Evolutionary conservation across 2,888 invertebrate genomes (phyloP), one percentile per base, ranked within the genome.

Genomic region (Tanypteryx hageni): DNA sequence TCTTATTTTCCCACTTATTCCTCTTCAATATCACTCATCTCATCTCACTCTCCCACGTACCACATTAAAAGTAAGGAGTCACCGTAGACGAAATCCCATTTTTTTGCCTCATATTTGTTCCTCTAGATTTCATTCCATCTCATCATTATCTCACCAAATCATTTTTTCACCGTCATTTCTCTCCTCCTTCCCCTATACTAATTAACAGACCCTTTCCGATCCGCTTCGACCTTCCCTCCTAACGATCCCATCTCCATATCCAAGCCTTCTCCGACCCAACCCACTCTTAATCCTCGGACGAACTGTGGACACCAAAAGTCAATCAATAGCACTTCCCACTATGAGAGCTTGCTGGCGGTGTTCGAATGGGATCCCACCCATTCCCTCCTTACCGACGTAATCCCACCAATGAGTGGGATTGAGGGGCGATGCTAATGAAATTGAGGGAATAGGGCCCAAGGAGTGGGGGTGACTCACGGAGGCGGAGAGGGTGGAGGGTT

Each of bases 241-340:
- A 44, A 1, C 44, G 44, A 44, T 44, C 44, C 44, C 44, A 44
- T 44, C 44, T 44, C 44, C 44, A 44, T 44, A 44, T 44, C 44
- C 44, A 5, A 44, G 13, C 27, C 76, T 13, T 27, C 27, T 22
- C 9, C 22, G 76, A 0, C 27, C 9, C 7, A 27, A 27, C 13
- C n/a, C 27, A 27, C 11, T 27, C 27, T 11, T 10, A 76, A 76
- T 76, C 22, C 76, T 27, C 18, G 76, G 11, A 76, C 76, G 27
- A 27, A 76, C n/a, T 27, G 76, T 76, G 76, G 76, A 76, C 76
- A 76, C 76, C n/a, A 11, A 76, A n/a, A 76, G 76, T 76, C 76
- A 76, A 76, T 76, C 76, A 76, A 76, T 76, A 22, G 22, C 7
- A 27, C 76, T 76, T 22, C 76, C 22, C n/a, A 10, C 76, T 27